Percentiles rank a stretch among this genome's conserved stretches.
These are phyloP conservation scores for Nematolebias whitei DNA, from an alignment of 2,113 vertebrate genomes.

Conservation along the genomic window DNA sequence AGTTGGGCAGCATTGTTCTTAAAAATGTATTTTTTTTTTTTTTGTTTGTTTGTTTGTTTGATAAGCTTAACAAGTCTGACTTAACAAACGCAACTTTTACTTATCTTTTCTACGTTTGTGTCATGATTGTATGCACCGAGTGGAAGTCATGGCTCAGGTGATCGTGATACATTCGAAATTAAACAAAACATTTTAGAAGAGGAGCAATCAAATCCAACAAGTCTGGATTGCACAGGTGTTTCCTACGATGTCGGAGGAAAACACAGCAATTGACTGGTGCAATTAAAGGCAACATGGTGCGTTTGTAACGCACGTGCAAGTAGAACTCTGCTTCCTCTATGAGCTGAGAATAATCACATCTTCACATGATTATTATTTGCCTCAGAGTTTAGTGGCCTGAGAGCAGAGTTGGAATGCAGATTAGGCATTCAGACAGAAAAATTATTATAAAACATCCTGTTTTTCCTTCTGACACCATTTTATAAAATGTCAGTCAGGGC, in stretches of 20 bases:
- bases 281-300: not conserved
- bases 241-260: not conserved
- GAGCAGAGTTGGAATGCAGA: not conserved
- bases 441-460: not conserved
- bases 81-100: not conserved
- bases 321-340: not conserved
- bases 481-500: not conserved
- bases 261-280: not conserved
- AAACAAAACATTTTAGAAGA: slow-evolving; percentile 1
- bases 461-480: not conserved
- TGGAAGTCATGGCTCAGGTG: not conserved
- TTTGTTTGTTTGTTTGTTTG: no score
- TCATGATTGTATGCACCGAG: not conserved
- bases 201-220: not conserved
- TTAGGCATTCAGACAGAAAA: not conserved
- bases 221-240: not conserved
- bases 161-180: not conserved
- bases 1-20: no score
- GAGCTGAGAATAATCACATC: not conserved
- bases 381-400: not conserved
- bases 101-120: no score
- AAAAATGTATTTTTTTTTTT: no score
- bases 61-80: not conserved
- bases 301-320: not conserved
- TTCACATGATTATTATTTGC: not conserved